Evolutionary conservation across 2,113 vertebrate genomes (phyloP).

Genomic region (Poecile atricapillus): DNA sequence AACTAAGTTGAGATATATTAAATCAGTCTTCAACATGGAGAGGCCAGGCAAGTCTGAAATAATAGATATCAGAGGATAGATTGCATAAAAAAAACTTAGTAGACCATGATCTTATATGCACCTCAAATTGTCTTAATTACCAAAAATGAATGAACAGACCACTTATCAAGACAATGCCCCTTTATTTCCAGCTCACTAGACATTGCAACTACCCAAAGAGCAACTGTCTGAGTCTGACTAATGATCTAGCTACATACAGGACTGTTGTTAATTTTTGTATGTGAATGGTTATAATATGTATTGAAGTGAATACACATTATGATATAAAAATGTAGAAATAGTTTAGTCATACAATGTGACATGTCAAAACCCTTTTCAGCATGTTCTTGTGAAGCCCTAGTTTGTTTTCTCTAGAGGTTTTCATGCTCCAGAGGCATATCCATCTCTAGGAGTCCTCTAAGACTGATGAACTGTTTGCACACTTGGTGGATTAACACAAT

Average conservation of each 20-base stretch:
- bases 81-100: neutral
- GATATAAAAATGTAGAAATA: neutral
- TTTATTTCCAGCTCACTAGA: neutral
- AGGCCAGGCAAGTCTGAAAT: neutral
- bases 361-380: neutral
- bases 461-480: neutral
- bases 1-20: neutral
- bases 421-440: neutral
- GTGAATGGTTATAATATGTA: too few relatives aligned
- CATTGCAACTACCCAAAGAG: neutral
- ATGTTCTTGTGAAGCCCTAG: neutral
- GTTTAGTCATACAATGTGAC: neutral
- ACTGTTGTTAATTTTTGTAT: neutral
- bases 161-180: neutral
- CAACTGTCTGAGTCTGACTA: neutral
- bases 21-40: neutral
- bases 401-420: neutral
- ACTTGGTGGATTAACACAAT: neutral
- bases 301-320: neutral
- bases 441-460: neutral
- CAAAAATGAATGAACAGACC: neutral
- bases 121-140: neutral
- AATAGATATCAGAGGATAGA: neutral
- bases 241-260: too few relatives aligned
- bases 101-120: neutral